A percentile compares a stretch with the other conserved stretches of the same genome.
These are phyloP conservation scores for Formica exsecta DNA, from an alignment of 1,140 invertebrate species.

Conservation along the genomic window DNA sequence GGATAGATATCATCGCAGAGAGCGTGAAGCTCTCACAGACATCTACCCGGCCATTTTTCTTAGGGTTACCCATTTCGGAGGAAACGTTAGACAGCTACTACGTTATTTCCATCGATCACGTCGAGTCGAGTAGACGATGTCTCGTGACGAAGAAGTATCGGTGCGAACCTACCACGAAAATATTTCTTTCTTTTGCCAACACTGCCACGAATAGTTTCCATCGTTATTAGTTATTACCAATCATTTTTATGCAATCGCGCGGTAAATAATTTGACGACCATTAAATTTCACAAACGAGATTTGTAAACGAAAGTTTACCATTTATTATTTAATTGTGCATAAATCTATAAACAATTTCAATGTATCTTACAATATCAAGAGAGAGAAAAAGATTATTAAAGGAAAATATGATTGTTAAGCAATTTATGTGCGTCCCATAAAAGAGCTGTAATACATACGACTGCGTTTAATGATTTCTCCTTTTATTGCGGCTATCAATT, in stretches of 20 bases:
- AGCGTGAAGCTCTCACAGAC: slow-evolving; percentile 36
- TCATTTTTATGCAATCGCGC: background rate
- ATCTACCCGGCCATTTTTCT: slow-evolving; percentile 51
- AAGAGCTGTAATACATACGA: background rate
- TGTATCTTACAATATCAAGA: background rate
- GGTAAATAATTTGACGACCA: background rate
- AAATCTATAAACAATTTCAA: background rate
- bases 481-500: background rate
- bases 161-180: slow-evolving; percentile 32
- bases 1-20: slow-evolving; percentile 54
- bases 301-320: background rate
- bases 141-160: slow-evolving; percentile 66
- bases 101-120: slow-evolving; percentile 75
- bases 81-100: slow-evolving; percentile 65
- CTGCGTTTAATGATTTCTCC: background rate
- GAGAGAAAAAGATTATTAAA: background rate
- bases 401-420: background rate
- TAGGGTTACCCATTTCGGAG: slow-evolving; percentile 52
- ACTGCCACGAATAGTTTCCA: background rate
- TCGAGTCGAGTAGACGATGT: slow-evolving; percentile 62
- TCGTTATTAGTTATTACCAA: slow-evolving; percentile 1
- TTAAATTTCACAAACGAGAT: background rate
- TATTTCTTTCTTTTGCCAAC: slow-evolving; percentile 43
- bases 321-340: background rate
- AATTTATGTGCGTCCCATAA: background rate